phyloP scores from a whole-genome alignment of 2,113 vertebrate species.

The Nothocercus julius region DNA sequence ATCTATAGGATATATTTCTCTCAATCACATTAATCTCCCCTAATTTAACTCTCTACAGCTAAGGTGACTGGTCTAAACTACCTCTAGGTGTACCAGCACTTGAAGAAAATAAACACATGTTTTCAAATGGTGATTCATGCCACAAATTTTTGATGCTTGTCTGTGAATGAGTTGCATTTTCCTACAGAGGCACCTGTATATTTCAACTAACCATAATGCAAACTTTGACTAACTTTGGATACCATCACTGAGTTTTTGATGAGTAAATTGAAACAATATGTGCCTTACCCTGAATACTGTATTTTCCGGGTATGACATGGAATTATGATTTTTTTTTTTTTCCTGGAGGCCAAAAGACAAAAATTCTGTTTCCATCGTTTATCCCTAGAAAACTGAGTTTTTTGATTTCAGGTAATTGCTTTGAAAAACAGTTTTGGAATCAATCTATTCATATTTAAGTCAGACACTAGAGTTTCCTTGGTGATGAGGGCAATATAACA shows the following conservation, averaged over 20 bases:
- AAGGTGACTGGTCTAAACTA: not conserved
- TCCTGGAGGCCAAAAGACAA: not conserved
- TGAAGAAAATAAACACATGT: not conserved
- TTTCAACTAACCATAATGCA: not conserved
- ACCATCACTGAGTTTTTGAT: not conserved
- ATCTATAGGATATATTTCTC: not conserved
- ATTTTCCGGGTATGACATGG: not conserved
- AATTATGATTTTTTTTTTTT: not conserved
- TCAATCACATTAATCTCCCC: not conserved
- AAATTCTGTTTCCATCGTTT: not conserved
- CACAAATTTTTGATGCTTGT: not conserved
- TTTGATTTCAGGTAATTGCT: not conserved
- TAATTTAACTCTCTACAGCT: not conserved
- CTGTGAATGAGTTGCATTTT: not conserved
- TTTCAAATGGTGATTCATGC: not conserved
- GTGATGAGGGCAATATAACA: not conserved
- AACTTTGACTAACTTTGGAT: not conserved
- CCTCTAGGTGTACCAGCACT: not conserved
- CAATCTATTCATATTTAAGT: not conserved
- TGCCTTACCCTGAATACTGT: not conserved
- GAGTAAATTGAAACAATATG: accelerated
- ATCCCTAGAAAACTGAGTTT: not conserved
- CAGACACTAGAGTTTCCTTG: not conserved
- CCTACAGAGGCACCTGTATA: not conserved
- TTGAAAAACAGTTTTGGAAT: constrained; percentile 3